Conservation (phyloP, 1,140 invertebrate genomes). For the Bombus haemorrhoidalis region DNA sequence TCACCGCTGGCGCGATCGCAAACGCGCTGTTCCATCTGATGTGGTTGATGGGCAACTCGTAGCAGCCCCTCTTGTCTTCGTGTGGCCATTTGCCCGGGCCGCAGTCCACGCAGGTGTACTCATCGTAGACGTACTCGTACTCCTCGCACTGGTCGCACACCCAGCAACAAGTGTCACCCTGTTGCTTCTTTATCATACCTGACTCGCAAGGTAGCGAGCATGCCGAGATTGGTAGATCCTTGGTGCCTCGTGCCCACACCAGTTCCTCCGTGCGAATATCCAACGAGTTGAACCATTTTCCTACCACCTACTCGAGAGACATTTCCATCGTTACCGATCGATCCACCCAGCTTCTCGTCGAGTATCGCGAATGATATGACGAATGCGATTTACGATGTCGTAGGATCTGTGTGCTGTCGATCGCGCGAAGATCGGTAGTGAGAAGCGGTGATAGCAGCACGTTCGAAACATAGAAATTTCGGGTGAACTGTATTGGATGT, state of each 20-base stretch:
- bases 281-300: slow-evolving; percentile 86
- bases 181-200: slow-evolving; percentile 89
- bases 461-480: not conserved
- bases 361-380: not conserved
- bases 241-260: slow-evolving; percentile 83
- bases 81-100: slow-evolving; percentile 86
- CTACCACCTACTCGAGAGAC: slow-evolving; percentile 82
- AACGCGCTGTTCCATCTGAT: slow-evolving; percentile 86
- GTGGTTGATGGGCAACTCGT: slow-evolving; percentile 82
- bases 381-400: not conserved
- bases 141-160: slow-evolving; percentile 88
- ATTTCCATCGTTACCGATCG: not conserved
- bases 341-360: not conserved
- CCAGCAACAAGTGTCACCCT: slow-evolving; percentile 90
- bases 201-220: slow-evolving; percentile 87
- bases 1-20: slow-evolving; percentile 86
- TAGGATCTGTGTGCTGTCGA: not conserved
- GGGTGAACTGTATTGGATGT: not conserved
- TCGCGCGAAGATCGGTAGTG: not conserved
- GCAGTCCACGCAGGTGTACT: slow-evolving; percentile 86
- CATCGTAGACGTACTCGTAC: slow-evolving; percentile 87
- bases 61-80: slow-evolving; percentile 84
- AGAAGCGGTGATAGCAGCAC: not conserved
- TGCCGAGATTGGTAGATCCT: slow-evolving; percentile 84
- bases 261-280: slow-evolving; percentile 84